Evolutionary conservation across 1,140 invertebrate genomes (phyloP), one percentile per base, ranked within the genome.

Genomic region (Asobara japonica): DNA sequence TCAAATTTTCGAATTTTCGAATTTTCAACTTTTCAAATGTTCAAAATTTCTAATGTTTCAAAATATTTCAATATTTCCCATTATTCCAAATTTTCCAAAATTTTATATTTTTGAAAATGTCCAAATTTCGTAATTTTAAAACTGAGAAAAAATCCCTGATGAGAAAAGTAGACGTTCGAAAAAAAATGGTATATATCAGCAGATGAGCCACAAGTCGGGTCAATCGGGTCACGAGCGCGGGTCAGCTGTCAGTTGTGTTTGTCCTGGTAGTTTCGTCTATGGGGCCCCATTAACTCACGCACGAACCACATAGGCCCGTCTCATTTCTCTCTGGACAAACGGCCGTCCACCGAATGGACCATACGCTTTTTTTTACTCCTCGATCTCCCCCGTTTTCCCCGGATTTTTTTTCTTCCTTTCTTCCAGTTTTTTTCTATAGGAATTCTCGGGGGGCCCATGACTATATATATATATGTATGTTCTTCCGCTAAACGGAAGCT

Each of bases 221-320:
- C 85, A 87, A 83, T 78, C 80, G 76, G 72, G 80, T 27, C 79
- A 82, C 81, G 80, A 83, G 77, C 81, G 3, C 80, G 83, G 84
- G 85, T 85, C 84, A 85, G 84, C 86, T 87, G 86, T 85, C 83
- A 81, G 82, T 82, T 86, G 83, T 45, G 7, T 87, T 87, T 87
- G 84, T 86, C 84, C 83, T 82, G 71, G 65, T 67, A 41, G 51
- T 66, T 71, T 16, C 64, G 64, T 18, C 60, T 41, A 51, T 8
- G 27, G 30, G 30, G 56, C 41, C 11, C 69, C 69, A 65, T 65
- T 71, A 48, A 62, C 18, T 18, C 60, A 30, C 27, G 41, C 61
- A 71, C 29, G 8, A 30, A 41, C 38, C 65, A 27, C 65, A 27
- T 51, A 74, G 78, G 79, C 67, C 79, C 80, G 64, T 41, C 41